Evolutionary conservation across 35 echinoderm and acorn worm species (phyloP).

Genomic region (Anneissia japonica): DNA sequence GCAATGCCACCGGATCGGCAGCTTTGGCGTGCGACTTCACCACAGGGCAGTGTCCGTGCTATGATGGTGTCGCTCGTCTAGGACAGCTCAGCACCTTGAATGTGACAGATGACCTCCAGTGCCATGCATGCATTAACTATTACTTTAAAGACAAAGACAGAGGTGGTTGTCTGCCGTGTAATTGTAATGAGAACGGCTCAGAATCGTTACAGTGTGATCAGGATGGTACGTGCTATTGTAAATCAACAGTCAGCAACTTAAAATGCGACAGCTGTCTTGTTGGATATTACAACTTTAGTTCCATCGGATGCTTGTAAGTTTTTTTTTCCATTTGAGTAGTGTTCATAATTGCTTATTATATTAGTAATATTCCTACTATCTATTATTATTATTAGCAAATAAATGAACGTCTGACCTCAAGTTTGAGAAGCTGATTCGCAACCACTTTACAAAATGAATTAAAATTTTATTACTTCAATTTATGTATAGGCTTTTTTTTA

Average conservation of each 20-base stretch:
- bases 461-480: too few relatives aligned
- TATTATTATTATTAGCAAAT: too few relatives aligned
- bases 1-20: slow-evolving; percentile 30
- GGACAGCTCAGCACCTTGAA: slow-evolving; percentile 32
- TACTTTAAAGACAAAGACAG: slow-evolving; percentile 34
- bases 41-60: slow-evolving; percentile 87
- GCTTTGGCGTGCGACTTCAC: slow-evolving; percentile 72
- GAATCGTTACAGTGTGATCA: slow-evolving; percentile 50
- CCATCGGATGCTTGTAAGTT: slow-evolving; percentile 78
- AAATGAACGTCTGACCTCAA: too few relatives aligned
- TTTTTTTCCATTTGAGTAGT: too few relatives aligned
- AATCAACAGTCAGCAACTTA: slow-evolving; percentile 48
- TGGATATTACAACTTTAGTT: slow-evolving; percentile 61
- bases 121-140: slow-evolving; percentile 47
- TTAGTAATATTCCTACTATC: too few relatives aligned
- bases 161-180: slow-evolving; percentile 51
- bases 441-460: too few relatives aligned
- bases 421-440: too few relatives aligned
- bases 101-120: slow-evolving; percentile 22
- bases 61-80: slow-evolving; percentile 48
- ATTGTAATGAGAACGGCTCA: slow-evolving; percentile 51
- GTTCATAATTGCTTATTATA: too few relatives aligned
- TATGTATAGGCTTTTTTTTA: too few relatives aligned
- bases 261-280: slow-evolving; percentile 65
- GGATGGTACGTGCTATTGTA: slow-evolving; percentile 58